Evolutionary conservation across 1,140 invertebrate genomes (phyloP).

Genomic region (Drosophila nannoptera): DNA sequence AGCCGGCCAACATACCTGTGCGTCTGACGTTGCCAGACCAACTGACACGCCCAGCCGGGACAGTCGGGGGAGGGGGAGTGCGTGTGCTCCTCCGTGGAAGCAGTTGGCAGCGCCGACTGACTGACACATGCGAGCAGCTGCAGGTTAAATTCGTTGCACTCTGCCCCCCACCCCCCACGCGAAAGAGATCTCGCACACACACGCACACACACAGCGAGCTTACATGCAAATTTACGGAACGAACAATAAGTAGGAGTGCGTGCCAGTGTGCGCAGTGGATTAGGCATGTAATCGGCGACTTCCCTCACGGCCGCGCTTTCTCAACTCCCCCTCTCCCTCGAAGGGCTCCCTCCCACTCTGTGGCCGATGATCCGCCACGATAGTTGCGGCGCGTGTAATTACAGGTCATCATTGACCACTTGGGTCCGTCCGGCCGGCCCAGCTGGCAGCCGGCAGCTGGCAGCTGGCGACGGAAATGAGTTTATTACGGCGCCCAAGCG

Average conservation of each 20-base stretch:
- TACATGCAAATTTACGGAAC: no score
- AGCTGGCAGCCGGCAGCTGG: not conserved
- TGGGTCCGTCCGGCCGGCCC: not conserved
- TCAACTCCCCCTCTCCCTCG: no score
- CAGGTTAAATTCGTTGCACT: constrained; percentile 14
- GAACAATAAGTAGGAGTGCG: no score
- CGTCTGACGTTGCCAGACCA: constrained; percentile 34
- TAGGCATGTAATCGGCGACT: no score
- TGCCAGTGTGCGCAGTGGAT: no score
- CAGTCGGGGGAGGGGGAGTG: constrained; percentile 5
- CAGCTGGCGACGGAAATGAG: constrained; percentile 52
- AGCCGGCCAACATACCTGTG: constrained; percentile 9
- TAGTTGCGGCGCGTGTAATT: constrained; percentile 38
- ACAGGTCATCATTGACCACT: constrained; percentile 32
- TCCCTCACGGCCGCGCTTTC: no score
- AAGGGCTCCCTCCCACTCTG: no score
- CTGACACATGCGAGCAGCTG: constrained; percentile 18
- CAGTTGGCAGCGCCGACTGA: not conserved
- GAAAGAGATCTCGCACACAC: no score
- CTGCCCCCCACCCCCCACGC: no score
- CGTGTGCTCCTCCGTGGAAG: not conserved
- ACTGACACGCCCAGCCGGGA: constrained; percentile 36
- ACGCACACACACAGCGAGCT: no score
- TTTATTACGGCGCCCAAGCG: constrained; percentile 59
- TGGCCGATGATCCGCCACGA: no score